Evolutionary conservation across 2,888 invertebrate genomes (phyloP).

Genomic region (Dasysyrphus tricinctus): DNA sequence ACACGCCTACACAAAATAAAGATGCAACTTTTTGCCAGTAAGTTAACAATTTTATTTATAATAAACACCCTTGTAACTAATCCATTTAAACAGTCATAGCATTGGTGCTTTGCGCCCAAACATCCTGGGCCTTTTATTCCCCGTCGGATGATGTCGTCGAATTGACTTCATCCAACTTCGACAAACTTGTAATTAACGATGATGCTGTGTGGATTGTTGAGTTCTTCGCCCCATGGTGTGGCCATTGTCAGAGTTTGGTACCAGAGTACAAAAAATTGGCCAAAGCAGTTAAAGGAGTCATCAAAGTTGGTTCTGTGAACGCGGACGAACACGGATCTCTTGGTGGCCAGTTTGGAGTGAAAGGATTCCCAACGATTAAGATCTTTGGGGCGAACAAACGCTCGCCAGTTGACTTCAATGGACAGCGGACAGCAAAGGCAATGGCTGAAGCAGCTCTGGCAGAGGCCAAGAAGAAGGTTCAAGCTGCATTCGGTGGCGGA

Average conservation of each 20-base stretch:
- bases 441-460: constrained; percentile 94
- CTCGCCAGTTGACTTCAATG: constrained; percentile 92
- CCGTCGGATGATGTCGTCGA: constrained; percentile 91
- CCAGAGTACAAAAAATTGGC: constrained; percentile 98
- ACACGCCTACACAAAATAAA: constrained; percentile 24
- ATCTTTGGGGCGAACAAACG: constrained; percentile 94
- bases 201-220: constrained; percentile 98
- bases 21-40: constrained; percentile 62
- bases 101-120: constrained; percentile 58
- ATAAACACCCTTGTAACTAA: not conserved
- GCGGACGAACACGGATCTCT: constrained; percentile 94
- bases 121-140: constrained; percentile 86
- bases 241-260: constrained; percentile 94
- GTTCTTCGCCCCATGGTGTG: constrained; percentile 95
- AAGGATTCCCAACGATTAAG: constrained; percentile 98
- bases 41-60: constrained; percentile 12
- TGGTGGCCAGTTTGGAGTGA: constrained; percentile 91
- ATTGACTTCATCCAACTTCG: constrained; percentile 94
- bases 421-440: constrained; percentile 92
- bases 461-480: constrained; percentile 90
- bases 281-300: constrained; percentile 95
- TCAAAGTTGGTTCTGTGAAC: constrained; percentile 97
- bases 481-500: constrained; percentile 87
- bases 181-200: constrained; percentile 91
- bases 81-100: constrained; percentile 22